Percentiles rank a stretch among this genome's conserved stretches.
phyloP scores from a whole-genome alignment of 2,113 vertebrate genomes.

The Laticauda laticaudata region DNA sequence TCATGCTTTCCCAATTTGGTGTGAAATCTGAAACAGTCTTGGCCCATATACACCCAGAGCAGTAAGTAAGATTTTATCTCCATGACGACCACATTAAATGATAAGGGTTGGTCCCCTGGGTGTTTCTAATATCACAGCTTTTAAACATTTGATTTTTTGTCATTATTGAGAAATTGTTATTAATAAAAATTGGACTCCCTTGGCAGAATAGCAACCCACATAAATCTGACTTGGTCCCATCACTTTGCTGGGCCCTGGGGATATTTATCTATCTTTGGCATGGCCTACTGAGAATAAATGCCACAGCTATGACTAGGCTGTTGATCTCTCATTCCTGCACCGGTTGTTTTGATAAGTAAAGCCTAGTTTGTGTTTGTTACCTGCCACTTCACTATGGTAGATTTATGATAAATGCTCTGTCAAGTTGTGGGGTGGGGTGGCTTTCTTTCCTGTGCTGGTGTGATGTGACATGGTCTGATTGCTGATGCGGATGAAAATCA shows the following conservation, averaged over 20 bases:
- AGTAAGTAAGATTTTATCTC: background rate
- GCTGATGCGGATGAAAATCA: slow-evolving; percentile 39
- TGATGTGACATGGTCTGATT: slow-evolving; percentile 14
- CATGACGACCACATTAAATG: background rate
- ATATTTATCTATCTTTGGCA: background rate
- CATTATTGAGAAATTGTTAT: background rate
- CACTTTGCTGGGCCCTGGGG: background rate
- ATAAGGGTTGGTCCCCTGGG: background rate
- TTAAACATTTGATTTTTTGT: background rate
- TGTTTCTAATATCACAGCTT: background rate
- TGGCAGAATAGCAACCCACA: background rate
- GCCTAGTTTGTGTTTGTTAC: slow-evolving; percentile 2
- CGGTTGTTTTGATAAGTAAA: slow-evolving; percentile 17
- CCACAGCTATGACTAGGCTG: too few species aligned
- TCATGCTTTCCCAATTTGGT: background rate
- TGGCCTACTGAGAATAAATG: background rate
- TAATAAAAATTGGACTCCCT: background rate
- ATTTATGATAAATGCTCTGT: slow-evolving; percentile 18
- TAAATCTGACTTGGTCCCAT: background rate
- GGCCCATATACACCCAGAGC: background rate
- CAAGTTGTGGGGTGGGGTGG: background rate
- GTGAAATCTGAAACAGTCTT: background rate
- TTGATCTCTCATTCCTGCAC: background rate
- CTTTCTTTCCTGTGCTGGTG: slow-evolving; percentile 37
- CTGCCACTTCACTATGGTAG: slow-evolving; percentile 21